Evolutionary conservation across 2,797 vertebrate genomes (phyloP), one percentile per base, ranked within the genome.

Genomic region (Mareca penelope): DNA sequence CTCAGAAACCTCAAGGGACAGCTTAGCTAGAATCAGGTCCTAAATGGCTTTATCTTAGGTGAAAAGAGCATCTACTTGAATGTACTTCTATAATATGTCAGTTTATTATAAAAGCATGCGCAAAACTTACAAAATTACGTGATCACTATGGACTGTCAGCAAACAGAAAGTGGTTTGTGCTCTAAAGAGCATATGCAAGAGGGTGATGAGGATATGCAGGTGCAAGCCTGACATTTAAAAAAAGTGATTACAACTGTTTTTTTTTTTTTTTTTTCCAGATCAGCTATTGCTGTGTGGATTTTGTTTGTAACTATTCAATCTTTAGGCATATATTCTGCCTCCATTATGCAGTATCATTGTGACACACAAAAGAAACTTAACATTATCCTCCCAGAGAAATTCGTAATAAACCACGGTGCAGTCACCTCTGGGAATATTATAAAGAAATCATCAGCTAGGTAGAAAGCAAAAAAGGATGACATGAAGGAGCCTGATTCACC

Each of bases 261-360:
- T 5, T 95, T 12, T 84, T 95, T 12, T 84, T 95, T 85, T 85
- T 95, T 91, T 87, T 39, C 63, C 68, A 59, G 11, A 67, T 82
- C 57, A 72, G 55, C 16, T 69, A 1, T 56, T 63, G 69, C 35
- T 61, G 9, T 12, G 7, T 63, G 75, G 28, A 44, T 82, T 93
- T 94, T 69, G 19, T 59, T 88, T 80, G n/a, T 15, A 71, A 85
- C 53, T 83, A 29, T 52, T 71, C 46, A 12, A 75, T 55, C 67
- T 83, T 39, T 50, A 80, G 71, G 44, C 35, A 50, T 6, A 63
- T 11, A 39, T 73, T 85, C 33, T 78, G 50, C 12, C 24, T 87
- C 28, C 29, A 68, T 68, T 72, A 55, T 23, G 17, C 33, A 67
- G 39, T n/a, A 72, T 46, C 53, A 80, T 80, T 80, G 73, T 33